These are phyloP conservation scores for Tigriopus californicus DNA, from an alignment of 2,888 invertebrate species.

Conservation along the genomic window DNA sequence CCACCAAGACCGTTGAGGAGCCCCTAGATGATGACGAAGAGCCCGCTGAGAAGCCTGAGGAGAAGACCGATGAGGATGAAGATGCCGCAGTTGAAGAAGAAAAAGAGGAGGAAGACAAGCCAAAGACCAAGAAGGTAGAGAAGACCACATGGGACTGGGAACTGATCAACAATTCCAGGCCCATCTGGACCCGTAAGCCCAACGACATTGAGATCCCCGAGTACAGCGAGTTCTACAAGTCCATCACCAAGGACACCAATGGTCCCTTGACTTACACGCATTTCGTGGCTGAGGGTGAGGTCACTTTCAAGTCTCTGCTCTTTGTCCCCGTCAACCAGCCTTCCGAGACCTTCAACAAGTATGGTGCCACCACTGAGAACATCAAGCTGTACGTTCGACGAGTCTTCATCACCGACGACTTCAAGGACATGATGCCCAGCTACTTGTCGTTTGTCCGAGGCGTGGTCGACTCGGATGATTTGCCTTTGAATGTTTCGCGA, in stretches of 20 bases:
- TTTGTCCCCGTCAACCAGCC: constrained; percentile 83
- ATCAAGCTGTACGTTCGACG: constrained; percentile 93
- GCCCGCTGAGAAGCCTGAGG: constrained; percentile 24
- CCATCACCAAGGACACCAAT: constrained; percentile 69
- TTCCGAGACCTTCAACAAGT: constrained; percentile 80
- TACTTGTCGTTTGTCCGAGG: constrained; percentile 88
- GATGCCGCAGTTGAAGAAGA: constrained; percentile 29
- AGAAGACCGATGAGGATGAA: constrained; percentile 36
- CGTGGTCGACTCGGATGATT: constrained; percentile 94
- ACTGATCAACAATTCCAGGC: constrained; percentile 83
- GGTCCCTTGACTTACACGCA: constrained; percentile 73
- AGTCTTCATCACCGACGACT: constrained; percentile 98
- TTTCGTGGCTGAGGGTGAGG: constrained; percentile 97
- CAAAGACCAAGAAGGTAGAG: constrained; percentile 68
- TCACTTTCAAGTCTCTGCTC: constrained; percentile 88
- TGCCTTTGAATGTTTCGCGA: constrained; percentile 91
- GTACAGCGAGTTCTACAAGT: constrained; percentile 87
- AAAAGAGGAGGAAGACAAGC: constrained; percentile 38
- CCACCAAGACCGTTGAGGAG: constrained; percentile 54
- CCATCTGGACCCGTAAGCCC: constrained; percentile 74
- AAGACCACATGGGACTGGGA: constrained; percentile 98
- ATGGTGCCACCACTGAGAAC: constrained; percentile 81
- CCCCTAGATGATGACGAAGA: constrained; percentile 38
- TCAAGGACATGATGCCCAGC: constrained; percentile 97
- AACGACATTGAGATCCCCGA: constrained; percentile 65